Evolutionary conservation across 2,797 vertebrate species (phyloP).

Genomic region (Sus cebifrons): DNA sequence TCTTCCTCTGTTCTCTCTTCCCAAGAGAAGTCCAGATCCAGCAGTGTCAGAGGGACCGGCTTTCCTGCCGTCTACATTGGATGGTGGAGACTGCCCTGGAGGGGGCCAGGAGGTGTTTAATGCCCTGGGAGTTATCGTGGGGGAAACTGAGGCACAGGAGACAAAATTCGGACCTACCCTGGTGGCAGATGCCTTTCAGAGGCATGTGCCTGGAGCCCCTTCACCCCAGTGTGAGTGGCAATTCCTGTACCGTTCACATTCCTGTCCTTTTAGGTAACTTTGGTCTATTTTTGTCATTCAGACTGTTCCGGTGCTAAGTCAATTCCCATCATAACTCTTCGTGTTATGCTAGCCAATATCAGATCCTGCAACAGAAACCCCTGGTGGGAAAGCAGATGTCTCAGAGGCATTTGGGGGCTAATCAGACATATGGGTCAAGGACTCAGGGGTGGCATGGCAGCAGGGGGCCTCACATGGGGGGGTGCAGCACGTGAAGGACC

Average conservation of each 20-base stretch:
- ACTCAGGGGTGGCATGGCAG: not conserved
- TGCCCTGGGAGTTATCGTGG: not conserved
- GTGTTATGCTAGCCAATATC: accelerated
- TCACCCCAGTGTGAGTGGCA: not conserved
- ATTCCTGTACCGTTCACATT: not conserved
- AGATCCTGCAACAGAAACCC: not conserved
- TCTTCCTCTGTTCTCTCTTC: not conserved
- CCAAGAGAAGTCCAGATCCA: not conserved
- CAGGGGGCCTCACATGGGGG: no score
- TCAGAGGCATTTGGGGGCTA: not conserved
- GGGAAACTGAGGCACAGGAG: not conserved
- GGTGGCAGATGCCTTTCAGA: not conserved
- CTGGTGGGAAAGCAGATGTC: not conserved
- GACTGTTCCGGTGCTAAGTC: not conserved
- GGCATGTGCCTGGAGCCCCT: not conserved
- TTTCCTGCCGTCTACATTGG: not conserved
- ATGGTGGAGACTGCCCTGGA: no score
- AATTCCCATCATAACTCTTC: no score
- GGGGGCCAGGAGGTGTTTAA: accelerated
- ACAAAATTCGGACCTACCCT: not conserved
- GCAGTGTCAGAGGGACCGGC: no score
- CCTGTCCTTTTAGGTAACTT: not conserved
- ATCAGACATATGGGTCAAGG: no score
- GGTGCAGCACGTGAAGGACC: accelerated
- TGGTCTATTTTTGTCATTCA: not conserved